A percentile compares a stretch with the other conserved stretches of the same genome.
Evolutionary conservation across 2,797 vertebrate species (phyloP).

Genomic region (Dipus sagitta): DNA sequence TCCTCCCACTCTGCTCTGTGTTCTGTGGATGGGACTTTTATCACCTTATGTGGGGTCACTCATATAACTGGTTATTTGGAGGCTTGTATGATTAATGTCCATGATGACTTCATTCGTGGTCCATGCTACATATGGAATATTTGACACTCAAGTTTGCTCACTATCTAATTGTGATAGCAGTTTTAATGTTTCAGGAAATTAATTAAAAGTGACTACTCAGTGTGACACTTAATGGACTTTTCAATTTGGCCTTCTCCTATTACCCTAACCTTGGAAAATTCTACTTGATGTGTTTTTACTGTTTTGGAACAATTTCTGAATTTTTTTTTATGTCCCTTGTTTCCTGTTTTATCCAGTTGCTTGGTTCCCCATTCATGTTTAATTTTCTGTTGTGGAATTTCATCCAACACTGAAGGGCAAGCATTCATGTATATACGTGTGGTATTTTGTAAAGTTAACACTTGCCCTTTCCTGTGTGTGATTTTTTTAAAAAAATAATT

Average conservation of each 20-base stretch:
- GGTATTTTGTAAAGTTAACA: neutral
- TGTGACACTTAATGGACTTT: neutral
- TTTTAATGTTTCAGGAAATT: neutral
- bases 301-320: neutral
- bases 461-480: neutral
- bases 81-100: neutral
- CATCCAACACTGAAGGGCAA: neutral
- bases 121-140: too few relatives aligned
- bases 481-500: neutral
- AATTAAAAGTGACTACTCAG: neutral
- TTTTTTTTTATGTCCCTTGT: neutral
- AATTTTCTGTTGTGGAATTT: conserved; percentile 1
- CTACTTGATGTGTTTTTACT: neutral
- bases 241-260: neutral
- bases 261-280: neutral
- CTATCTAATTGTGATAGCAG: neutral
- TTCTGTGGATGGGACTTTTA: neutral
- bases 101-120: neutral
- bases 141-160: neutral
- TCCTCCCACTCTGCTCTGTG: neutral
- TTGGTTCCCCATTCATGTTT: neutral
- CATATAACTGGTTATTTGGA: neutral
- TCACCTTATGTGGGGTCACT: neutral
- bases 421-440: neutral
- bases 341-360: neutral